phyloP scores from a whole-genome alignment of 1,140 invertebrate species.

The Diprion similis region DNA sequence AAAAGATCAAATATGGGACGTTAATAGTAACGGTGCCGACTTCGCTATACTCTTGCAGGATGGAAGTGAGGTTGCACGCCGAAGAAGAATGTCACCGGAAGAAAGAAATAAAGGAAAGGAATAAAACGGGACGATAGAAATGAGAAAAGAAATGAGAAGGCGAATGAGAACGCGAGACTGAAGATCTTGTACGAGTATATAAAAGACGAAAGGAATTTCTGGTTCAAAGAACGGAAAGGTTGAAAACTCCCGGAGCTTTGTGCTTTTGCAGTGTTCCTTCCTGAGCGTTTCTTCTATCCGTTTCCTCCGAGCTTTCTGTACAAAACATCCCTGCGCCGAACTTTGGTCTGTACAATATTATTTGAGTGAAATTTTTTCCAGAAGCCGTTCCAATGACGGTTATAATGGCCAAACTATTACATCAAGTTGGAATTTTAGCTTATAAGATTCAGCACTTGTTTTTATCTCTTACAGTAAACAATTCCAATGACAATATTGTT shows the following conservation, averaged over 20 bases:
- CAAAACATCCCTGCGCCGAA: no score
- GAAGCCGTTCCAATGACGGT: no score
- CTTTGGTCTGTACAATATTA: neutral
- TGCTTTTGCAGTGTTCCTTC: neutral
- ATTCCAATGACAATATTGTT: no score
- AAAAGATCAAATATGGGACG: no score
- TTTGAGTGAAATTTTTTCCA: neutral
- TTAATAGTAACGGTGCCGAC: no score
- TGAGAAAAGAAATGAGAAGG: conserved; percentile 11
- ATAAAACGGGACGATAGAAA: conserved; percentile 11
- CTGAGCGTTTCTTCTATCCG: neutral
- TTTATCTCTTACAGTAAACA: no score
- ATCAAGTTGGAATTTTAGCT: no score
- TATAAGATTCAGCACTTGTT: no score
- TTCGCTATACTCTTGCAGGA: no score
- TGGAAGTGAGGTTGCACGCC: no score
- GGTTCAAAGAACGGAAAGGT: conserved; percentile 27
- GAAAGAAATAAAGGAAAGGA: neutral
- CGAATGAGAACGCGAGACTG: neutral
- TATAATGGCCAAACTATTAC: no score
- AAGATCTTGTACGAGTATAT: neutral
- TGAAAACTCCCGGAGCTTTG: neutral
- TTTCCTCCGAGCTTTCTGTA: no score
- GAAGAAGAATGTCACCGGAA: conserved; percentile 11
- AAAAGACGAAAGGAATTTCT: neutral